Base-by-base conservation (phyloP, 1,140 invertebrate species). In the Teleopsis dalmanni region DNA sequence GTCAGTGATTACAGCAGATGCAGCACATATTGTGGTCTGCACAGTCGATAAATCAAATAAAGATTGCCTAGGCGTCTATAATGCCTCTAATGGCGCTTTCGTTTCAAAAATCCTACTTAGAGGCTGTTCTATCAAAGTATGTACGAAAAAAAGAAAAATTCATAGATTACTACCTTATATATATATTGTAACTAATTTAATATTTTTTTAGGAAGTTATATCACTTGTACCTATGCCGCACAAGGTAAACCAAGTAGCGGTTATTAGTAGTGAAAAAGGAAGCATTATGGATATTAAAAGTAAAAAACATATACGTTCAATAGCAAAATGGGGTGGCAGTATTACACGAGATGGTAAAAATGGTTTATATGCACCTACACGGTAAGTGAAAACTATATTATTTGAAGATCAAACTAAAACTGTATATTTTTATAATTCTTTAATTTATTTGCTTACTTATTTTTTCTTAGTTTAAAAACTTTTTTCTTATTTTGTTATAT, bases 191-290 rank as follows among this genome's bases (percentile, higher is more conserved):
- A n/a, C n/a, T n/a, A n/a, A n/a, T n/a, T n/a, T n/a, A n/a, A n/a
- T n/a, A n/a, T n/a, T n/a, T 46, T 54, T 53, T 19, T 36, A 84
- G 76, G 83, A 87, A 67, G 77, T 85, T 7, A 62, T 77, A 34
- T 72, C 75, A 4, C 65, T 92, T 26, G 80, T 88, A 4, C 80
- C 87, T 7, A 81, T 91, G 76, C 86, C 87, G 0, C 84, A 88
- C 60, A 89, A 88, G 72, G 73, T 83, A 0, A 82, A 85, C 53
- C 85, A 87, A 75, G 78, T 95, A 19, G 93, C 86, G 1, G 80
- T 95, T 0, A 87, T 95, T 27, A 91, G 91, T 42, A 81, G 83
- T 18, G 93, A 96, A 56, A 95, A 94, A 71, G 90, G 88, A 19
- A 90, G 83, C 49, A 83, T 91, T 41, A 74, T 91, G 56, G 88